A percentile compares a stretch with the other conserved stretches of the same genome.
Conservation (phyloP, 2,113 vertebrate genomes). For the Lota lota region DNA sequence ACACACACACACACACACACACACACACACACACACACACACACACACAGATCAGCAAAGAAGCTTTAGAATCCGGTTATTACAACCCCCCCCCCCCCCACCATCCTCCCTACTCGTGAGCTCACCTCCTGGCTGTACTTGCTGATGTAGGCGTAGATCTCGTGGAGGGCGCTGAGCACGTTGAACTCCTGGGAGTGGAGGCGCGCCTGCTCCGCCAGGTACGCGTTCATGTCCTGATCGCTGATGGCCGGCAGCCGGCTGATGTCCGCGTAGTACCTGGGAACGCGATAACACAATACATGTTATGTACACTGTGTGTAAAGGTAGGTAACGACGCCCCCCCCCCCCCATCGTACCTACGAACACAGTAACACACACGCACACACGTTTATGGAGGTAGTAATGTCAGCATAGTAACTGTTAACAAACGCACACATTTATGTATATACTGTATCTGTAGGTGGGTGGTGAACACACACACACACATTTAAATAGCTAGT, state of each 20-base stretch:
- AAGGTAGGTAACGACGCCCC: too few species aligned
- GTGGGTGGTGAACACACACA: background rate
- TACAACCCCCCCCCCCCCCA: too few species aligned
- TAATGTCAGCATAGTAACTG: background rate
- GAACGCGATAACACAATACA: slow-evolving; percentile 14
- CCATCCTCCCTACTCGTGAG: too few species aligned
- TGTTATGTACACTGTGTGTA: too few species aligned
- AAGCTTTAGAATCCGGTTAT: too few species aligned
- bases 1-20: background rate
- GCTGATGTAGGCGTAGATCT: slow-evolving; percentile 93
- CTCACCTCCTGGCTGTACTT: slow-evolving; percentile 94
- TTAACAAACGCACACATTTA: background rate
- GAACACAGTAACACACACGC: background rate
- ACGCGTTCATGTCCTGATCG: slow-evolving; percentile 97
- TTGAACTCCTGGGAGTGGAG: slow-evolving; percentile 90
- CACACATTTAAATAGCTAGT: background rate
- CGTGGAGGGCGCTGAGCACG: slow-evolving; percentile 89
- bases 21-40: slow-evolving; percentile 16
- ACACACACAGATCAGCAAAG: slow-evolving; percentile 26
- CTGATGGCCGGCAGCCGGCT: slow-evolving; percentile 94
- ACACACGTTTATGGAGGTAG: background rate
- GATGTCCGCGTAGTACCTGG: slow-evolving; percentile 94
- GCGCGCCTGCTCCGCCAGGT: slow-evolving; percentile 94
- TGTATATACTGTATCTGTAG: background rate
- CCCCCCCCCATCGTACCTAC: too few species aligned